Evolutionary conservation across 2,113 vertebrate genomes (phyloP).

Genomic region (Vombatus ursinus): DNA sequence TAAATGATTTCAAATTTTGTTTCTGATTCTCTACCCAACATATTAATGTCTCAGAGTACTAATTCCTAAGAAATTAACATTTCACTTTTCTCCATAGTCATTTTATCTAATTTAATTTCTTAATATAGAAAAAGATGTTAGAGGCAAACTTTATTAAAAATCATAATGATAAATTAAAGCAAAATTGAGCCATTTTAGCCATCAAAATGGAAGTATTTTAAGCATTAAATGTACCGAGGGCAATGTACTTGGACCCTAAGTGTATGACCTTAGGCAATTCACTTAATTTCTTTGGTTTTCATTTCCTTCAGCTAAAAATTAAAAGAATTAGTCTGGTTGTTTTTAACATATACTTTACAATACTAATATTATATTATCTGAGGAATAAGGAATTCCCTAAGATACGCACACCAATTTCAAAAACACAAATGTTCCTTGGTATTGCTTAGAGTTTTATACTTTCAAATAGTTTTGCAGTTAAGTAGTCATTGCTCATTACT

Average conservation of each 20-base stretch:
- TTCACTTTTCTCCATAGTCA: background rate
- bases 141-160: background rate
- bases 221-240: background rate
- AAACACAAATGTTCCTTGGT: background rate
- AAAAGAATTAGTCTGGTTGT: background rate
- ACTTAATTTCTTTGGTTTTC: background rate
- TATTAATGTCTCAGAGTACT: background rate
- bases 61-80: background rate
- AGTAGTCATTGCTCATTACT: background rate
- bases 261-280: background rate
- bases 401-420: background rate
- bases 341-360: background rate
- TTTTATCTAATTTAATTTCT: background rate
- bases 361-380: background rate
- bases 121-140: too few species aligned
- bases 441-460: too few species aligned
- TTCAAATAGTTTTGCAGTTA: background rate
- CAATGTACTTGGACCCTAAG: background rate
- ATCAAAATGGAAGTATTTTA: background rate
- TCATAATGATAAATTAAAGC: background rate
- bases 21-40: background rate
- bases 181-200: background rate
- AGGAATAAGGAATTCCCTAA: background rate
- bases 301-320: background rate
- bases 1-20: background rate